Evolutionary conservation across 2,797 vertebrate genomes (phyloP).

Genomic region (Serranus cabrilla): DNA sequence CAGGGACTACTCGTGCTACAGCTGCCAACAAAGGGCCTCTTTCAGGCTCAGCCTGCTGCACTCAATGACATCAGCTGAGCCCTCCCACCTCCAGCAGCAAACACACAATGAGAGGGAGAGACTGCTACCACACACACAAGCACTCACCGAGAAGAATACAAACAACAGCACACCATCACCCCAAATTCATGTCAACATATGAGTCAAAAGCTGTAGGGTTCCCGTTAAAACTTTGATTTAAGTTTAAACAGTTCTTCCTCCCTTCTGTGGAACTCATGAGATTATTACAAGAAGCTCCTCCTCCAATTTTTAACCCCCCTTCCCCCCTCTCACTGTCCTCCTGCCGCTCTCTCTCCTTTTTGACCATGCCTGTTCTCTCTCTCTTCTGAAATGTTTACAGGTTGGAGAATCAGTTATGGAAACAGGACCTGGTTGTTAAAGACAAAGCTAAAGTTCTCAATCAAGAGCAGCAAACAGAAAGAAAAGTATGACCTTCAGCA

Average conservation of each 20-base stretch:
- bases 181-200: conserved; percentile 33
- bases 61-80: conserved; percentile 91
- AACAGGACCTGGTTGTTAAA: conserved; percentile 48
- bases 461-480: conserved; percentile 8
- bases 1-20: conserved; percentile 85
- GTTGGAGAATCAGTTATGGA: conserved; percentile 67
- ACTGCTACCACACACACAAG: conserved; percentile 49
- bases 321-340: conserved; percentile 41
- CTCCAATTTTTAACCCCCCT: conserved; percentile 50
- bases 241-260: conserved; percentile 48
- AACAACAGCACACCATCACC: conserved; percentile 62
- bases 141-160: conserved; percentile 53
- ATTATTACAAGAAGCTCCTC: conserved; percentile 74
- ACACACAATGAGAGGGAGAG: conserved; percentile 69
- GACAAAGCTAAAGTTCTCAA: conserved; percentile 44
- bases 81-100: conserved; percentile 87
- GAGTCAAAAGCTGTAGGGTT: conserved; percentile 33
- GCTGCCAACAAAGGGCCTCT: conserved; percentile 97
- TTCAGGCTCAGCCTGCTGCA: conserved; percentile 88
- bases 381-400: conserved; percentile 77
- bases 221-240: conserved; percentile 22
- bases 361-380: conserved; percentile 37
- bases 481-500: conserved; percentile 16
- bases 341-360: conserved; percentile 36
- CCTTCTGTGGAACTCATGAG: conserved; percentile 65